Conservation (phyloP, 2,888 invertebrate genomes). For the Amiota minor region DNA sequence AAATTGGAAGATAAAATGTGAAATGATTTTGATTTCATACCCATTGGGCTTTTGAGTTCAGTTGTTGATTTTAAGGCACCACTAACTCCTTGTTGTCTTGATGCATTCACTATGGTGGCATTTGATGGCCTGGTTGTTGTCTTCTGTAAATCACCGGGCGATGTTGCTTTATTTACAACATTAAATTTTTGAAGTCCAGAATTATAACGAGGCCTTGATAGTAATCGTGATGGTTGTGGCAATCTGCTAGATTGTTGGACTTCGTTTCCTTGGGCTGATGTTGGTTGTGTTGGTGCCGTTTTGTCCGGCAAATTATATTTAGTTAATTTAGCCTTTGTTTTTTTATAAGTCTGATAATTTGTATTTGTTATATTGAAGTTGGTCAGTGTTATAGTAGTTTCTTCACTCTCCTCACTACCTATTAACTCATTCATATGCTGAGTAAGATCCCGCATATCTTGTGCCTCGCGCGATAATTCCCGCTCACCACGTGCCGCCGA, state of each 20-base stretch:
- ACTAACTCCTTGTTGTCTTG: constrained; percentile 1
- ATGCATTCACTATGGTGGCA: neutral
- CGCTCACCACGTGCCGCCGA: constrained; percentile 15
- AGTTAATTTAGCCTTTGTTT: constrained; percentile 64
- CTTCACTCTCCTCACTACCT: constrained; percentile 8
- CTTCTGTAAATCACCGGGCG: constrained; percentile 65
- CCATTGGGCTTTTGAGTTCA: constrained; percentile 72
- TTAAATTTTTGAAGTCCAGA: constrained; percentile 69
- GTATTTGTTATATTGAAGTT: constrained; percentile 43
- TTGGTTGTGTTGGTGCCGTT: constrained; percentile 3
- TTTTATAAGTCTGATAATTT: constrained; percentile 69
- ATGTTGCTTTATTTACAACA: constrained; percentile 67
- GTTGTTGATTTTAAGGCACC: constrained; percentile 31
- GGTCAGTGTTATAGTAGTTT: neutral
- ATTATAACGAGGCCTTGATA: constrained; percentile 70
- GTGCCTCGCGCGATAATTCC: constrained; percentile 49
- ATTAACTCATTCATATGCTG: constrained; percentile 40
- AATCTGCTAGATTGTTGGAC: constrained; percentile 27
- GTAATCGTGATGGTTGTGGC: constrained; percentile 31
- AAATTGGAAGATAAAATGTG: constrained; percentile 69
- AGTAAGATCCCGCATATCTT: constrained; percentile 46
- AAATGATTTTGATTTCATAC: constrained; percentile 73
- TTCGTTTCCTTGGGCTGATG: constrained; percentile 30
- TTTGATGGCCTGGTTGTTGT: constrained; percentile 33
- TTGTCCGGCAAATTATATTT: constrained; percentile 39